Conservation (phyloP, 2,888 invertebrate genomes). For the Ectemnius lituratus region DNA sequence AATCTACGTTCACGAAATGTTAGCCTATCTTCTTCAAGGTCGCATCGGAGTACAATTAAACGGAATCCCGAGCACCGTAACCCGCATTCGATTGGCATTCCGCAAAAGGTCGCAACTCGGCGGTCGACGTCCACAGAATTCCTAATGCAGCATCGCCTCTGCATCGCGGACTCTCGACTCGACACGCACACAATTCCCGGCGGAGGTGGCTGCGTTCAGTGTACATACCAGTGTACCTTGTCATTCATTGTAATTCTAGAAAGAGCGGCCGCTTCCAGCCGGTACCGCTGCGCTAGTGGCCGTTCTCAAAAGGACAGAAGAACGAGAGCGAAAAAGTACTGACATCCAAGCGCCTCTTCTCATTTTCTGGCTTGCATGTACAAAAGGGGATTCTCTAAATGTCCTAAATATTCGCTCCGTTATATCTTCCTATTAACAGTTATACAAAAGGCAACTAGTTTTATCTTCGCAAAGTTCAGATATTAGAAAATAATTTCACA, state of each 20-base stretch:
- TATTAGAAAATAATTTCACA: too few species aligned
- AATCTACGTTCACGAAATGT: background rate
- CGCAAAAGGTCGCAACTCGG: conserved; percentile 56
- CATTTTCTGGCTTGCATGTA: conserved; percentile 13
- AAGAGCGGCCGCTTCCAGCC: conserved; percentile 46
- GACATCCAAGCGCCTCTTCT: conserved; percentile 20
- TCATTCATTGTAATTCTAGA: conserved; percentile 64
- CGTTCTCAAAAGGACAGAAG: conserved; percentile 25
- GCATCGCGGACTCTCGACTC: conserved; percentile 7
- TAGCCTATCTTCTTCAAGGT: conserved; percentile 39
- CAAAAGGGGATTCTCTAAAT: conserved; percentile 10
- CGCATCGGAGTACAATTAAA: conserved; percentile 36
- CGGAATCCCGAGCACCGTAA: conserved; percentile 57
- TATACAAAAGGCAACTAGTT: conserved; percentile 41
- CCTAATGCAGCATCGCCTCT: conserved; percentile 58
- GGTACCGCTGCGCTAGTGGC: conserved; percentile 45
- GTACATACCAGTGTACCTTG: conserved; percentile 32
- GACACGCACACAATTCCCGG: too few species aligned
- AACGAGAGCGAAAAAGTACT: background rate
- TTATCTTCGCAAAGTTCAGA: too few species aligned
- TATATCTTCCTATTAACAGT: conserved; percentile 32
- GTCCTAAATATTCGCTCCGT: conserved; percentile 43
- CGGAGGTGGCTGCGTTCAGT: conserved; percentile 19
- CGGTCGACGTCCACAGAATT: conserved; percentile 63
- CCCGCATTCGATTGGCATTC: conserved; percentile 64